A percentile compares a stretch with the other conserved stretches of the same genome.
phyloP scores from a whole-genome alignment of 2,888 invertebrate species.

The Coleophora deauratella region DNA sequence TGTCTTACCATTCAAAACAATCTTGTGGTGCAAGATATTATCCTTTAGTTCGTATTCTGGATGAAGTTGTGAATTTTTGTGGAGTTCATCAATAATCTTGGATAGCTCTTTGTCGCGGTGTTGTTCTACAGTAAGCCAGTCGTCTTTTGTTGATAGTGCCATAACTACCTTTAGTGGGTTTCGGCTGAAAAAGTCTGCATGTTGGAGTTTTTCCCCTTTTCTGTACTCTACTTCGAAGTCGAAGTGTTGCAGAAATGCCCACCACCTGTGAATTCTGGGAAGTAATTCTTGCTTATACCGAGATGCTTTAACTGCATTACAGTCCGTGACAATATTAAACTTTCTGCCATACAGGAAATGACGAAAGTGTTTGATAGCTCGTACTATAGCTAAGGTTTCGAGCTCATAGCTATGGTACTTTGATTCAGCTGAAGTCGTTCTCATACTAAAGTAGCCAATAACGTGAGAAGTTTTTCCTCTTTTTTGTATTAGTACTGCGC shows the following conservation, averaged over 20 bases:
- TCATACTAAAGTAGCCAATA: slow-evolving; percentile 7
- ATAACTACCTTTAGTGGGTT: slow-evolving; percentile 2
- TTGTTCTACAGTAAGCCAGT: slow-evolving; percentile 16
- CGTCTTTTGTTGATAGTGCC: slow-evolving; percentile 6
- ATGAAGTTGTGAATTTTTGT: neutral
- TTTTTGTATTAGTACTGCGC: slow-evolving; percentile 11
- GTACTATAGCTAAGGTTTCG: slow-evolving; percentile 12
- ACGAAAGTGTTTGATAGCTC: slow-evolving; percentile 6
- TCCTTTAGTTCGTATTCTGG: slow-evolving; percentile 3
- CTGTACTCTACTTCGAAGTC: slow-evolving; percentile 6
- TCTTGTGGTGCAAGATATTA: slow-evolving; percentile 2
- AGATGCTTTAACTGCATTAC: slow-evolving; percentile 16
- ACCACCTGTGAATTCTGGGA: slow-evolving; percentile 16
- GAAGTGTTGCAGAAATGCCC: slow-evolving; percentile 9
- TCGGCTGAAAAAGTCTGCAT: slow-evolving; percentile 1
- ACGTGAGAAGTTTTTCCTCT: neutral
- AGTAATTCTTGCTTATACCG: slow-evolving; percentile 18
- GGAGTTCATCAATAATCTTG: slow-evolving; percentile 4
- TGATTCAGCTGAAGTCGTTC: slow-evolving; percentile 5
- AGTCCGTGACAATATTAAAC: slow-evolving; percentile 1
- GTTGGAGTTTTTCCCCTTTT: neutral
- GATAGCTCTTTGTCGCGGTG: slow-evolving; percentile 11
- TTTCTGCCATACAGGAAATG: neutral
- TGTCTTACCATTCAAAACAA: neutral
- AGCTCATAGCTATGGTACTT: no score